Evolutionary conservation across 2,797 vertebrate genomes (phyloP).

Genomic region (Syndactyla subalaris): DNA sequence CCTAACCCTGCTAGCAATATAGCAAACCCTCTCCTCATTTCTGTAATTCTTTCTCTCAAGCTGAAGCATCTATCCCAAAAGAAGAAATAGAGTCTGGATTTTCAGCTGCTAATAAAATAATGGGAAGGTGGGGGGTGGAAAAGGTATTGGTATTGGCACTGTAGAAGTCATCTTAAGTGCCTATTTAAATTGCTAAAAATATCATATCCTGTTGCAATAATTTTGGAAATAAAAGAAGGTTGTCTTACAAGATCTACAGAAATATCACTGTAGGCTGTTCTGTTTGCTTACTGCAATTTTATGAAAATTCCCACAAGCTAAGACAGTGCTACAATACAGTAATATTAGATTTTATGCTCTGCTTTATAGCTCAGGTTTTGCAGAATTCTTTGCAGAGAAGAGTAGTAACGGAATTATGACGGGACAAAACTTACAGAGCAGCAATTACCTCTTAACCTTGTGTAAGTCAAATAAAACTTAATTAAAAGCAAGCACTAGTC

Average conservation of each 20-base stretch:
- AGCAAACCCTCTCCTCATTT: neutral
- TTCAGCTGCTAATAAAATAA: neutral
- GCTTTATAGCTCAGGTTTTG: neutral
- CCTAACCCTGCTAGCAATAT: neutral
- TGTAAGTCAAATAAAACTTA: neutral
- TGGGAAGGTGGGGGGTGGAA: accelerated
- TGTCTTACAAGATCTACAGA: neutral
- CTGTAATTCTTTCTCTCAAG: neutral
- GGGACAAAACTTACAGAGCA: neutral
- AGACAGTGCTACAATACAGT: neutral
- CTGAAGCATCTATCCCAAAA: neutral
- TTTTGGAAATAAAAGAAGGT: neutral
- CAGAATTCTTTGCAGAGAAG: constrained; percentile 1
- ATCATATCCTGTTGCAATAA: neutral
- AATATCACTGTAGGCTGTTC: neutral
- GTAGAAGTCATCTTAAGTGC: neutral
- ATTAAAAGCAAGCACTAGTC: neutral
- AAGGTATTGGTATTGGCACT: neutral
- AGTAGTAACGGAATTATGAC: neutral
- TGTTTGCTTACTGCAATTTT: constrained; percentile 13
- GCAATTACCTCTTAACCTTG: neutral
- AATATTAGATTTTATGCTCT: constrained; percentile 17
- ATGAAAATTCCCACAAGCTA: neutral
- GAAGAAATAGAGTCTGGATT: neutral
- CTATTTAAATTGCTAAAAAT: neutral